These are phyloP conservation scores for Tholera decimalis DNA, from an alignment of 2,888 invertebrate genomes.

Conservation along the genomic window DNA sequence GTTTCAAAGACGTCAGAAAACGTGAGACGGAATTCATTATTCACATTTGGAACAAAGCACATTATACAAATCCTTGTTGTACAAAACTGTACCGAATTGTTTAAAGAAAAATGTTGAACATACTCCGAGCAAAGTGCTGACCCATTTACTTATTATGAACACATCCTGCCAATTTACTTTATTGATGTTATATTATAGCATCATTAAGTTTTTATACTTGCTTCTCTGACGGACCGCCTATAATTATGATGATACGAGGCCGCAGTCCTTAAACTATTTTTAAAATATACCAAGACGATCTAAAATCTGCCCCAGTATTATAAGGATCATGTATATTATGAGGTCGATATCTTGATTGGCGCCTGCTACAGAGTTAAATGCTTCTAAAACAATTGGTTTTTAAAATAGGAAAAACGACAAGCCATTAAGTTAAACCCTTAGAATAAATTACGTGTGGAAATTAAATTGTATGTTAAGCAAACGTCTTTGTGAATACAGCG, in stretches of 20 bases:
- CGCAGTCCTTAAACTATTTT: conserved; percentile 87
- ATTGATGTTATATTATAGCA: conserved; percentile 88
- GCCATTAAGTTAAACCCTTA: conserved; percentile 63
- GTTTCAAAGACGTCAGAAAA: conserved; percentile 71
- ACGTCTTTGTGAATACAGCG: conserved; percentile 66
- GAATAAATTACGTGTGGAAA: conserved; percentile 73
- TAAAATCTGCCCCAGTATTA: conserved; percentile 83
- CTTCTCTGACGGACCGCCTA: conserved; percentile 83
- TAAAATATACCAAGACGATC: conserved; percentile 83
- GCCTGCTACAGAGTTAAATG: conserved; percentile 76
- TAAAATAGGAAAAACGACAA: conserved; percentile 69
- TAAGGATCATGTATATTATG: conserved; percentile 77
- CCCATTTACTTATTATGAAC: conserved; percentile 84
- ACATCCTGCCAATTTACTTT: conserved; percentile 90
- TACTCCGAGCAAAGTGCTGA: conserved; percentile 78
- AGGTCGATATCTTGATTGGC: conserved; percentile 81
- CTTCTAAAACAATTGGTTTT: conserved; percentile 71
- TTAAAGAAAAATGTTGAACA: conserved; percentile 64
- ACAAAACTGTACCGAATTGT: conserved; percentile 46
- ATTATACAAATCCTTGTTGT: conserved; percentile 43
- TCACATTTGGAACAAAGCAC: conserved; percentile 65
- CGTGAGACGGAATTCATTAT: conserved; percentile 79
- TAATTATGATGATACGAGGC: conserved; percentile 86
- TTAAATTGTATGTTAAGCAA: conserved; percentile 67
- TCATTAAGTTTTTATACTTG: conserved; percentile 88